phyloP scores from a whole-genome alignment of 1,140 invertebrate genomes.

The Acromyrmex heyeri region DNA sequence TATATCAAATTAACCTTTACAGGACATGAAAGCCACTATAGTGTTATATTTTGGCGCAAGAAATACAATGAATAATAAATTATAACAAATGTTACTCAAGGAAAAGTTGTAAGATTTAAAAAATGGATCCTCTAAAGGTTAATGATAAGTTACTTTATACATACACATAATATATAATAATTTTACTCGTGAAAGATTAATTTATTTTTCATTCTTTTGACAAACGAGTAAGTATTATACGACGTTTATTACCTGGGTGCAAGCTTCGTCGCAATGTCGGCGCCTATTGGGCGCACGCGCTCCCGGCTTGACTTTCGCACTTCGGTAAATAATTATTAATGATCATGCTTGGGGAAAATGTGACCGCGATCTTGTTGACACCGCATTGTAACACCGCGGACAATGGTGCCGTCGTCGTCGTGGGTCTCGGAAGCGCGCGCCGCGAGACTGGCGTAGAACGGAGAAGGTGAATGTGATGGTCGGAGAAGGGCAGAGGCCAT shows the following conservation, averaged over 20 bases:
- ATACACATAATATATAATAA: not conserved
- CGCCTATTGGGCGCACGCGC: slow-evolving; percentile 6
- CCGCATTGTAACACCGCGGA: slow-evolving; percentile 82
- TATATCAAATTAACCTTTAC: not conserved
- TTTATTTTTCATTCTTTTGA: not conserved
- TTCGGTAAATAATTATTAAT: slow-evolving; percentile 85
- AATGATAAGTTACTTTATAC: not conserved
- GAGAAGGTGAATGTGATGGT: slow-evolving; percentile 12
- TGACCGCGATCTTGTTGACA: slow-evolving; percentile 83
- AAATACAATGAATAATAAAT: too few relatives aligned
- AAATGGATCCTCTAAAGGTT: too few relatives aligned
- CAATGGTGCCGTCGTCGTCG: slow-evolving; percentile 77
- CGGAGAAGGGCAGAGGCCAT: slow-evolving; percentile 74
- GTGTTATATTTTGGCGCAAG: too few relatives aligned
- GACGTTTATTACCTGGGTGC: not conserved
- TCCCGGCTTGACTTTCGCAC: slow-evolving; percentile 41
- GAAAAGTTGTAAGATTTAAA: too few relatives aligned
- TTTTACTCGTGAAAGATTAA: not conserved
- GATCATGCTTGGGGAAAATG: slow-evolving; percentile 76
- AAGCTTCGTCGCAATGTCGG: not conserved
- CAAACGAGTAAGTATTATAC: not conserved
- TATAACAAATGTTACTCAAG: too few relatives aligned
- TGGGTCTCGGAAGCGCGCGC: slow-evolving; percentile 66
- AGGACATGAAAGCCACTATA: too few relatives aligned
- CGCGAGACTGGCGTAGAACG: slow-evolving; percentile 56